A percentile compares a stretch with the other conserved stretches of the same genome.
These are phyloP conservation scores for Rhadina sibilatrix DNA, from an alignment of 2,113 vertebrate species.

Conservation along the genomic window DNA sequence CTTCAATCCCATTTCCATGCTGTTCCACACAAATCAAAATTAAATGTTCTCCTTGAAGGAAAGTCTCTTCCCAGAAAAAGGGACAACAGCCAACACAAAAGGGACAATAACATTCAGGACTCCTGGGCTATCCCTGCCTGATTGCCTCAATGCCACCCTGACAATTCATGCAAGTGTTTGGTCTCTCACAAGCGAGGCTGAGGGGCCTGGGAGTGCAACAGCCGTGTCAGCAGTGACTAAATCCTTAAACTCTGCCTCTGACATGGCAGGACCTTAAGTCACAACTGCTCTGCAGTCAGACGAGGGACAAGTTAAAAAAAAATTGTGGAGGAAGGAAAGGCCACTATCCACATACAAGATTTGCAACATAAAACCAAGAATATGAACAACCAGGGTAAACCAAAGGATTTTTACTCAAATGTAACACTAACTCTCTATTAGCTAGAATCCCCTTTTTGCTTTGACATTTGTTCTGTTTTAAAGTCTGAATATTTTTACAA, in stretches of 20 bases:
- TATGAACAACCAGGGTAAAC: not conserved
- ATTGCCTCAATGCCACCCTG: not conserved
- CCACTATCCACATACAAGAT: not conserved
- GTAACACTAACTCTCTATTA: not conserved
- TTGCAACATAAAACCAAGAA: not conserved
- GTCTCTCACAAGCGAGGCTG: not conserved
- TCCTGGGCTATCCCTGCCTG: not conserved
- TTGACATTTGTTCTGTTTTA: not conserved
- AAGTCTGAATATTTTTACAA: not conserved
- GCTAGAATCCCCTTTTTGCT: not conserved
- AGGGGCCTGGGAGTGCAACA: rapidly evolving
- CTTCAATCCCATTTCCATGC: not conserved
- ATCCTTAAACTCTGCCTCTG: not conserved
- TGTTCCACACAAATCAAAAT: conserved; percentile 36
- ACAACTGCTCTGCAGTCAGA: not conserved
- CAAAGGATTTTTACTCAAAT: not conserved
- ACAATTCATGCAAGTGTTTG: rapidly evolving
- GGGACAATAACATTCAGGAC: rapidly evolving
- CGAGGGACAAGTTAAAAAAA: not conserved
- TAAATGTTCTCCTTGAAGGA: not conserved
- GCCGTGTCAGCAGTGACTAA: not conserved
- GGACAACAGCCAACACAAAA: not conserved
- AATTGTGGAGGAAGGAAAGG: not conserved
- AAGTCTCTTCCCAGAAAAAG: not conserved
- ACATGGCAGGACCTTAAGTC: not conserved